These are phyloP conservation scores for Hemicordylus capensis DNA, from an alignment of 2,113 vertebrate genomes.

Conservation along the genomic window DNA sequence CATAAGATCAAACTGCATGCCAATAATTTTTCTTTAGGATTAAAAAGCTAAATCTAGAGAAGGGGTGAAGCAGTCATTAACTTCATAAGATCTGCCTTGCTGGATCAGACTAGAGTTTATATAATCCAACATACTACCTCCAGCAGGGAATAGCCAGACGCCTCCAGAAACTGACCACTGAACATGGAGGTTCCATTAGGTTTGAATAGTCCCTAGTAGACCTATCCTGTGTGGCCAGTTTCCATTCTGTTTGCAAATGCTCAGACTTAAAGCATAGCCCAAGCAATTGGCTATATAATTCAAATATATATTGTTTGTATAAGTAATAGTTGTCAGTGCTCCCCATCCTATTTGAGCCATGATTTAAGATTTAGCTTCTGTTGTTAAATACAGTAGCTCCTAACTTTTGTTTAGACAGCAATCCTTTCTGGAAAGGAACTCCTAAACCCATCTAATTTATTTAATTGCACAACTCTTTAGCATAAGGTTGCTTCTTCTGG, in stretches of 20 bases:
- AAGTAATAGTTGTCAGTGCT: not conserved
- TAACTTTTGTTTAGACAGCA: not conserved
- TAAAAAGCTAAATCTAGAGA: not conserved
- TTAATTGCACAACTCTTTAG: constrained; percentile 17
- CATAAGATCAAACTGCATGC: no score
- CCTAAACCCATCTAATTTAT: not conserved
- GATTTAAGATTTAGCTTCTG: not conserved
- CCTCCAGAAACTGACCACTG: not conserved
- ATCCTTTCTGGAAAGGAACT: constrained; percentile 9
- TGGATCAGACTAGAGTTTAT: not conserved
- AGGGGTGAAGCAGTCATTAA: not conserved
- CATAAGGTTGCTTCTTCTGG: not conserved
- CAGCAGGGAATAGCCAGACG: no score
- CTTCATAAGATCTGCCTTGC: no score
- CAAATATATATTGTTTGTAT: not conserved
- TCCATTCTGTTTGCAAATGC: not conserved
- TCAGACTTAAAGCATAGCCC: not conserved
- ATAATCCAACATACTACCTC: not conserved
- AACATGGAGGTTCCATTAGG: not conserved
- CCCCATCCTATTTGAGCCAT: not conserved
- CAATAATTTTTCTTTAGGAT: not conserved
- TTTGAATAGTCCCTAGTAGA: not conserved
- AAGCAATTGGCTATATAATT: not conserved
- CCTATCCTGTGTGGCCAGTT: accelerated
- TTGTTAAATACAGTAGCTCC: not conserved